A percentile compares a stretch with the other conserved stretches of the same genome.
Evolutionary conservation across 2,113 vertebrate genomes (phyloP).

Genomic region (Acanthochromis polyacanthus): DNA sequence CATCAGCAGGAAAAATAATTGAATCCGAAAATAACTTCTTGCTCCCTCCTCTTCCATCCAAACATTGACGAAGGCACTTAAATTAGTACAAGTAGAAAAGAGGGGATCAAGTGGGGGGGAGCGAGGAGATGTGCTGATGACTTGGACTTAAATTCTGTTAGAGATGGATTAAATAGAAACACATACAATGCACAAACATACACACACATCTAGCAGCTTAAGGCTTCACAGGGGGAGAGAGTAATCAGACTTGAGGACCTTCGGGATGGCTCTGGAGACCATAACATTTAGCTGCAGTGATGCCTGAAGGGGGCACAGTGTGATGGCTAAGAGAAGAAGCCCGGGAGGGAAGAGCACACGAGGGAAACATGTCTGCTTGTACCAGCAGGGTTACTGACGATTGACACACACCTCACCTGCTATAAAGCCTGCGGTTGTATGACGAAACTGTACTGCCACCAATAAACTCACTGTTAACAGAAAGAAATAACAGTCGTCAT

Average conservation of each 20-base stretch:
- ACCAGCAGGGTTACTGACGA: conserved; percentile 1
- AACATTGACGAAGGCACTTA: conserved; percentile 35
- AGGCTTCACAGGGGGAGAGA: conserved; percentile 14
- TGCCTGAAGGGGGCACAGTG: conserved; percentile 33
- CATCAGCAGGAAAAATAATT: conserved; percentile 77
- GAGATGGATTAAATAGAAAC: conserved; percentile 18
- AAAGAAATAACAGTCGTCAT: conserved; percentile 1
- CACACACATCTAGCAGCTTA: conserved; percentile 4
- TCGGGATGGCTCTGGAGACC: conserved; percentile 49
- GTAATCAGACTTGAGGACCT: conserved; percentile 45
- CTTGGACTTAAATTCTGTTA: background rate
- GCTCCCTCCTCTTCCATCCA: conserved; percentile 34
- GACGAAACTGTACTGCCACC: conserved; percentile 8
- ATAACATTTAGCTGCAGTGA: conserved; percentile 38
- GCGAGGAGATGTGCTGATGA: conserved; percentile 8
- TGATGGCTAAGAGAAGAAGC: conserved; percentile 28
- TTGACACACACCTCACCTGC: conserved; percentile 53
- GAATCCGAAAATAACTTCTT: conserved; percentile 73
- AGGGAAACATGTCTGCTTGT: conserved; percentile 13
- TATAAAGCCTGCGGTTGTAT: conserved; percentile 27
- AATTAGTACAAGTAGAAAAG: conserved; percentile 34
- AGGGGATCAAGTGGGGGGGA: conserved; percentile 14
- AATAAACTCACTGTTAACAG: conserved; percentile 50
- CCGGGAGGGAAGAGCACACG: background rate
- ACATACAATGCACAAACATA: background rate